phyloP scores from a whole-genome alignment of 2,888 invertebrate species.

The Callyntrura guangdongensis region DNA sequence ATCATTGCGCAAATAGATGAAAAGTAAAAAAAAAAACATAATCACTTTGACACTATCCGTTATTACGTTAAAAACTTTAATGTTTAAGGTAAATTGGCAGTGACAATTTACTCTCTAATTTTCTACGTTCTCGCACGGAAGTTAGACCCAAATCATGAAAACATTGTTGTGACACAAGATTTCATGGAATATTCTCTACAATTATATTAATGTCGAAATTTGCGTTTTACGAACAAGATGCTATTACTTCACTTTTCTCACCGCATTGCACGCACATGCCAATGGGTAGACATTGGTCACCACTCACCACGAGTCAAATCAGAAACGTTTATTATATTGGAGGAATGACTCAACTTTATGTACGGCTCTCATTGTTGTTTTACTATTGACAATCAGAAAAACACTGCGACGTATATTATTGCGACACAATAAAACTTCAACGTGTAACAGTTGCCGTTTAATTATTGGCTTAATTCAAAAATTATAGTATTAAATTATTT shows the following conservation, averaged over 20 bases:
- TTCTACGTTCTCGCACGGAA: conserved; percentile 56
- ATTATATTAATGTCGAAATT: background rate
- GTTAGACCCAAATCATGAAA: background rate
- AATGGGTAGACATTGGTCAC: conserved; percentile 5
- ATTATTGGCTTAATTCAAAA: background rate
- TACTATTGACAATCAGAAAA: background rate
- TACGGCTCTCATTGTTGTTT: background rate
- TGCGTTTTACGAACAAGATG: background rate
- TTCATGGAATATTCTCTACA: conserved; percentile 16
- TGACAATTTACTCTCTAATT: conserved; percentile 22
- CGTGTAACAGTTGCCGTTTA: background rate
- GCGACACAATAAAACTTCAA: too few species aligned
- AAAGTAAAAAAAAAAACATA: conserved; percentile 16
- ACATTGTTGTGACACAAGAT: conserved; percentile 7
- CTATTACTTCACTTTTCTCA: background rate
- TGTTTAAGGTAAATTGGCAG: conserved; percentile 5
- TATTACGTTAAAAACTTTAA: background rate
- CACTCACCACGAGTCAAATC: conserved; percentile 23
- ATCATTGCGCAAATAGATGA: background rate
- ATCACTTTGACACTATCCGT: background rate
- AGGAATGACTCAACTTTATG: background rate
- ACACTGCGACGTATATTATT: background rate
- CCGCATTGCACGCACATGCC: background rate
- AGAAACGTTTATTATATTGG: conserved; percentile 4
- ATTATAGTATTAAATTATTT: background rate